Evolutionary conservation across 2,888 invertebrate species (phyloP).

Genomic region (Orgyia antiqua): DNA sequence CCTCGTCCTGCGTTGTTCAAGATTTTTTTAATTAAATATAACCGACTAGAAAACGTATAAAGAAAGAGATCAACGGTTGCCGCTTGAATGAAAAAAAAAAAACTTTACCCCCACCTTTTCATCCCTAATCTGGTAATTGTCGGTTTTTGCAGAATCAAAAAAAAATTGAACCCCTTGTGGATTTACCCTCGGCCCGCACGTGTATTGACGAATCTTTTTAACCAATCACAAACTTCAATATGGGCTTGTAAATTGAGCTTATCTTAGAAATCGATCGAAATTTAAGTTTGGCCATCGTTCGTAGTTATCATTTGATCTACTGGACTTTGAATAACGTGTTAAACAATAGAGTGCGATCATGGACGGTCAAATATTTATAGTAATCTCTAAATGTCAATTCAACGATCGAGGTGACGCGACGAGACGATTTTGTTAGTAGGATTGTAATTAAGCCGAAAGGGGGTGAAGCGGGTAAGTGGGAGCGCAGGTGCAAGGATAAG

Average conservation of each 20-base stretch:
- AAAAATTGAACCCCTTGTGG: slow-evolving; percentile 57
- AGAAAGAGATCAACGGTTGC: slow-evolving; percentile 48
- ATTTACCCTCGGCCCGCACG: slow-evolving; percentile 58
- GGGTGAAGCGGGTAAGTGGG: slow-evolving; percentile 37
- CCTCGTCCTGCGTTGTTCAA: slow-evolving; percentile 28
- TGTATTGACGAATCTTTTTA: slow-evolving; percentile 53
- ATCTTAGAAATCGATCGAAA: slow-evolving; percentile 35
- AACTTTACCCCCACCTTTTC: slow-evolving; percentile 47
- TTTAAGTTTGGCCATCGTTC: slow-evolving; percentile 29
- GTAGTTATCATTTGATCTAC: slow-evolving; percentile 31
- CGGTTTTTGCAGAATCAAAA: slow-evolving; percentile 49
- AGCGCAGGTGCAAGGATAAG: slow-evolving; percentile 63
- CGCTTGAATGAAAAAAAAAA: slow-evolving; percentile 46
- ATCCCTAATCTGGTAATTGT: slow-evolving; percentile 71
- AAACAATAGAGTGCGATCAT: slow-evolving; percentile 32
- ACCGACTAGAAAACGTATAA: slow-evolving; percentile 36
- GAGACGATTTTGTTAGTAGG: slow-evolving; percentile 59
- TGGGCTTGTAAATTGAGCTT: slow-evolving; percentile 43
- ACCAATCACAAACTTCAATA: slow-evolving; percentile 48
- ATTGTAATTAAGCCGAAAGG: slow-evolving; percentile 57
- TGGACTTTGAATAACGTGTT: slow-evolving; percentile 30
- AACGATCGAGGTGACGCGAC: slow-evolving; percentile 37
- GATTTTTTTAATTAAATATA: slow-evolving; percentile 57
- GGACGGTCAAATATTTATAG: slow-evolving; percentile 38
- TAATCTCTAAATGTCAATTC: slow-evolving; percentile 43